Percentiles rank a stretch among this genome's conserved stretches.
phyloP scores from a whole-genome alignment of 1,140 invertebrate genomes.

The Penaeus chinensis region DNA sequence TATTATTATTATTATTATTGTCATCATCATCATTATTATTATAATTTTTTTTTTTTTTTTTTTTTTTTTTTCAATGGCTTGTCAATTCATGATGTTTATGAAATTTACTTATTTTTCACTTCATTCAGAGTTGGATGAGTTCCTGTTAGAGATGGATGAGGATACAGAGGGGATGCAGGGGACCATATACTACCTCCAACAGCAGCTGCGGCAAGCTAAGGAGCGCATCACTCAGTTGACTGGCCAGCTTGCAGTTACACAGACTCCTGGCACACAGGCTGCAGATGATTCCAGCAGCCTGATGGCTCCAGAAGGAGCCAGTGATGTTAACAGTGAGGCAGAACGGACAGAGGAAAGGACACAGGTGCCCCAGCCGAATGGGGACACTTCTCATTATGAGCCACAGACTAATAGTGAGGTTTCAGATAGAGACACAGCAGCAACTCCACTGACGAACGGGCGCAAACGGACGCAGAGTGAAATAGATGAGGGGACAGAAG shows the following conservation, averaged over 20 bases:
- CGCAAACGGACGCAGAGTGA: slow-evolving; percentile 61
- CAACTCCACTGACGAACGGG: slow-evolving; percentile 50
- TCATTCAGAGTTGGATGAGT: slow-evolving; percentile 89
- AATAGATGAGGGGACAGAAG: slow-evolving; percentile 50
- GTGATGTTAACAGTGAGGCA: slow-evolving; percentile 48
- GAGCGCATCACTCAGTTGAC: slow-evolving; percentile 65
- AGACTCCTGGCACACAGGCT: slow-evolving; percentile 37
- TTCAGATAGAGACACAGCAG: slow-evolving; percentile 36
- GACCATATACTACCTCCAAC: slow-evolving; percentile 93
- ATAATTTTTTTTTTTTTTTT: too few species aligned
- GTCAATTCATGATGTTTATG: slow-evolving; percentile 22
- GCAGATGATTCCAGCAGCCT: slow-evolving; percentile 40
- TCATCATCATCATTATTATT: too few species aligned
- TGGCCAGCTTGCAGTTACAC: slow-evolving; percentile 46
- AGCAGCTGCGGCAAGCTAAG: slow-evolving; percentile 85
- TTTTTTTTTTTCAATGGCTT: slow-evolving; percentile 25
- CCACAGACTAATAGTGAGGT: slow-evolving; percentile 46
- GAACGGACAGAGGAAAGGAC: slow-evolving; percentile 53
- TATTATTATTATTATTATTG: too few species aligned
- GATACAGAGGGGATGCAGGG: slow-evolving; percentile 99
- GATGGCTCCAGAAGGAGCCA: slow-evolving; percentile 37
- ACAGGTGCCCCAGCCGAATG: slow-evolving; percentile 53
- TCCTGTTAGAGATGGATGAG: slow-evolving; percentile 94
- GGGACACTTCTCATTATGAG: slow-evolving; percentile 43
- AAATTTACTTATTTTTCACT: slow-evolving; percentile 57